Base-by-base conservation (phyloP, 2,797 vertebrate genomes). In the Tokudaia muenninki region DNA sequence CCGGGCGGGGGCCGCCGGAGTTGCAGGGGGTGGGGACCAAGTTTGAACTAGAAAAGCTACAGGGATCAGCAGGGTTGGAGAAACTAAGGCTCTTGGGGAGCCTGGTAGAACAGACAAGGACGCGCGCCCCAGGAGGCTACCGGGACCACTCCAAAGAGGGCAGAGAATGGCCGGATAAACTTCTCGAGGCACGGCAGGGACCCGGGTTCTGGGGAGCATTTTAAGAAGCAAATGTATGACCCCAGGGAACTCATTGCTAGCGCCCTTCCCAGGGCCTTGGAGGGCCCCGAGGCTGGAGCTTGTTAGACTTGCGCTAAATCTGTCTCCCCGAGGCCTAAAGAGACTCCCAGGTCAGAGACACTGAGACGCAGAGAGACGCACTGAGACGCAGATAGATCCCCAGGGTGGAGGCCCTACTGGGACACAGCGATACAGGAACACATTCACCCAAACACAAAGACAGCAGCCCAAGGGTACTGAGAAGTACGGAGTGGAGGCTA, bases 1-100 rank as follows among this genome's bases (percentile, higher is more conserved):
- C 11, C 81, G 75, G 86, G 90, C 31, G 14, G 65, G 87, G 21
- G 72, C 83, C 9, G n/a, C 79, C 12, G 52, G 88, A 92, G 79
- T 57, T 77, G 82, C 74, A 47, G 81, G 92, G 90, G 92, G 70
- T 65, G 50, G 96, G 96, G 94, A 72, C 79, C 92, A 96, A 95
- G 94, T 95, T 95, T 94, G 91, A 96, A 94, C 91, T 70, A 1
- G 94, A 77, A 96, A 94, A 96, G 47, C 93, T 84, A 1, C 72
- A 90, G 29, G 26, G n/a, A 34, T 16, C 52, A 0, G 50, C 78
- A 79, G 83, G 75, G 16, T 57, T 82, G 65, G 72, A 88, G 86
- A 94, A 95, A 97, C 83, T 31, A 90, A 96, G 90, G 94, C 67
- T 87, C 19, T 65, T 47, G 1, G 75, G 44, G 75, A 96, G 26